A percentile compares a stretch with the other conserved stretches of the same genome.
Conservation (phyloP, 2,888 invertebrate genomes). For the Andrena bucephala region DNA sequence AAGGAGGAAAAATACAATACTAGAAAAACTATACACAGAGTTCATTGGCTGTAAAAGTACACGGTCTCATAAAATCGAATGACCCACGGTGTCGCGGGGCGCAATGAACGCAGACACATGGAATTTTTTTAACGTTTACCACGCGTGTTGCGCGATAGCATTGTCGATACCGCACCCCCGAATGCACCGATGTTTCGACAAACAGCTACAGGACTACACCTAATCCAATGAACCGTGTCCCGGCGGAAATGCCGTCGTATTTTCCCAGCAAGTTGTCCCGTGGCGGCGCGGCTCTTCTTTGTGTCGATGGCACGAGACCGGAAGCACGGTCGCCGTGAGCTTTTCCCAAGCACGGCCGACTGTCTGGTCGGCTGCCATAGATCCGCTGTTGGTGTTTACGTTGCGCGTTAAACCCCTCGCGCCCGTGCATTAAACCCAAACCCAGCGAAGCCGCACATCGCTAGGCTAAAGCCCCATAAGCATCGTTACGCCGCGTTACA, state of each 20-base stretch:
- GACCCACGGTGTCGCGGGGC: no score
- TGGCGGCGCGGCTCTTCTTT: slow-evolving; percentile 24
- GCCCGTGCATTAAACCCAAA: slow-evolving; percentile 77
- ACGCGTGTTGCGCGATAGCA: neutral
- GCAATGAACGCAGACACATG: no score
- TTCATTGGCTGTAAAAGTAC: no score
- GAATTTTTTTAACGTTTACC: neutral
- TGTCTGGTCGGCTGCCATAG: slow-evolving; percentile 47
- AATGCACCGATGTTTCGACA: neutral
- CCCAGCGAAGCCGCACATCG: slow-evolving; percentile 75
- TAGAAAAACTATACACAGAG: no score
- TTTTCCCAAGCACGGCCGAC: slow-evolving; percentile 30
- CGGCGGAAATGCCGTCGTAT: slow-evolving; percentile 30
- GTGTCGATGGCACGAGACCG: slow-evolving; percentile 25
- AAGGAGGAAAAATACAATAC: no score
- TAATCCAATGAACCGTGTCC: slow-evolving; percentile 48
- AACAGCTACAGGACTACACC: neutral
- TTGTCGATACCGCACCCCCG: neutral
- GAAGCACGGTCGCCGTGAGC: neutral
- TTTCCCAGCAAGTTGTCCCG: slow-evolving; percentile 30
- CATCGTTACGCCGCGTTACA: slow-evolving; percentile 79
- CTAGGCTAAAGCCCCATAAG: slow-evolving; percentile 77
- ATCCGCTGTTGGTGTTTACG: slow-evolving; percentile 76
- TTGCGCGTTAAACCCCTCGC: slow-evolving; percentile 75
- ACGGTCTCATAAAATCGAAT: no score